phyloP scores from a whole-genome alignment of 2,797 vertebrate species.

The Syndactyla subalaris region DNA sequence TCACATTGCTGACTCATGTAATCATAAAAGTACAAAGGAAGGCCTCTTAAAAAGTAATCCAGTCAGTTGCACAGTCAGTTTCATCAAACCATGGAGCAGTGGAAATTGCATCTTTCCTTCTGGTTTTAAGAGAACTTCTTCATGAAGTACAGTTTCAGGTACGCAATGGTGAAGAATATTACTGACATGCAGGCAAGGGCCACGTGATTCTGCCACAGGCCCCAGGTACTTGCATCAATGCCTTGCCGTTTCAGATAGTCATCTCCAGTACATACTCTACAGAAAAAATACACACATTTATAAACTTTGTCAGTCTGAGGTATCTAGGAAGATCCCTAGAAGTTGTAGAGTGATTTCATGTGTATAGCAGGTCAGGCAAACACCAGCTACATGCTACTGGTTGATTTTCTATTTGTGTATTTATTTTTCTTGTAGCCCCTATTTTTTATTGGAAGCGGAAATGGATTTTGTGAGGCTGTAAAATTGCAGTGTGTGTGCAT shows the following conservation, averaged over 20 bases:
- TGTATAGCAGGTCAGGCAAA: neutral
- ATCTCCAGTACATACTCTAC: constrained; percentile 84
- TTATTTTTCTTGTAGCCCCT: neutral
- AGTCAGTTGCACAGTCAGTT: neutral
- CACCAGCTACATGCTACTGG: neutral
- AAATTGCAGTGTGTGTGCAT: fast-evolving
- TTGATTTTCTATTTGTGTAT: neutral
- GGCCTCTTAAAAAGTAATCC: neutral
- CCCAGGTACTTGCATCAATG: constrained; percentile 84
- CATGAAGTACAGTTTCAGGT: constrained; percentile 87
- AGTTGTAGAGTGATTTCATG: neutral
- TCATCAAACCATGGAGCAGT: neutral
- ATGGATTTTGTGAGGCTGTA: neutral
- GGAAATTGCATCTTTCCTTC: neutral
- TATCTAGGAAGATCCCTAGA: neutral
- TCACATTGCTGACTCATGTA: neutral
- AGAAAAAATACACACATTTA: neutral
- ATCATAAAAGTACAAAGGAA: neutral
- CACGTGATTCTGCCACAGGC: constrained; percentile 89
- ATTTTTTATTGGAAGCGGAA: neutral
- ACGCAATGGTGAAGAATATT: constrained; percentile 85
- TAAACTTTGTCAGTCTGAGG: neutral
- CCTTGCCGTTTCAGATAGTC: constrained; percentile 83
- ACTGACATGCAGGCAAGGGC: constrained; percentile 83
- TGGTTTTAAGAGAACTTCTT: constrained; percentile 86